Base-by-base conservation (phyloP, 1,140 invertebrate species). In the Littorina saxatilis region DNA sequence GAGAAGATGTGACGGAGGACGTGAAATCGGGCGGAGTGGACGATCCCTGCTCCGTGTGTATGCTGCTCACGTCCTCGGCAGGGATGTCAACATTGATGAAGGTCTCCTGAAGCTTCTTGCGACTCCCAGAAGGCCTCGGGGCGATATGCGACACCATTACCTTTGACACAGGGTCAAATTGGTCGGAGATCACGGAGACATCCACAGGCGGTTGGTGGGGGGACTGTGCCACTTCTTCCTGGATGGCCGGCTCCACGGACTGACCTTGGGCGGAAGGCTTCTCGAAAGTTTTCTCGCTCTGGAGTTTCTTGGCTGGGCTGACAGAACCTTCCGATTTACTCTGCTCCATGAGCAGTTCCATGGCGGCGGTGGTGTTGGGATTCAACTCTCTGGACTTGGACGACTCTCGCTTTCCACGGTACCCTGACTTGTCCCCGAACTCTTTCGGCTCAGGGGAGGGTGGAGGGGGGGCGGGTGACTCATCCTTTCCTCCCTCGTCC, bases 381-480 rank as follows among this genome's bases (percentile, higher is more conserved):
- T n/a, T n/a, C n/a, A n/a, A n/a, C 52, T 88, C 84, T 7, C 84
- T 66, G 37, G 85, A 88, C 50, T 82, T 84, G 15, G 75, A 66
- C 50, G 85, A 80, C 55, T 73, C 39, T 47, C 73, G 39, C 13
- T 29, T 43, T 55, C 58, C 35, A 32, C 58, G 74, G 29, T 35
- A 58, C 78, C 23, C 0, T n/a, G 50, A 27, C 73, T 63, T 20
- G 75, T 79, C 55, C 50, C 70, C 27, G 15, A 79, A 39, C n/a
- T 72, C 68, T 43, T 66, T 81, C 13, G 83, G 77, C 50, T 90
- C 89, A 0, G 89, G 89, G 0, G 89, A 90, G 11, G 89, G 89
- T 35, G 89, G 89, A 2, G 89, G 88, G 13, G 89, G 89, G 0
- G 89, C 88, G 47, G 85, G 84, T 15, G 68, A 81, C 78, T 87